phyloP scores from a whole-genome alignment of 2,888 invertebrate genomes.

The Tenthredo notha region DNA sequence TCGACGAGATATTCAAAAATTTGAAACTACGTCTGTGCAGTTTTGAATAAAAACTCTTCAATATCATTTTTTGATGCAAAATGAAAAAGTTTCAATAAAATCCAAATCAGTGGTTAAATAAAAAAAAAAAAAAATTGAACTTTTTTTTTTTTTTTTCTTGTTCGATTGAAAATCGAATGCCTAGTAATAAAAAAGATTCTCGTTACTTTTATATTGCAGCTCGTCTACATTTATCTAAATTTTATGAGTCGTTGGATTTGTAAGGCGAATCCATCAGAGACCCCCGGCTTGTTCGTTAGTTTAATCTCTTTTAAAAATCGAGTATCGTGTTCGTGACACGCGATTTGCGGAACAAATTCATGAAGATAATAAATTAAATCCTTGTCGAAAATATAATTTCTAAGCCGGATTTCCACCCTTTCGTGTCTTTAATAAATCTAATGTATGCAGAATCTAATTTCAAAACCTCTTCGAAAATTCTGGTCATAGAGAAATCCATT shows the following conservation, averaged over 20 bases:
- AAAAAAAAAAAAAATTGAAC: background rate
- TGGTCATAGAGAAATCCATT: background rate
- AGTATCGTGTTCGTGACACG: background rate
- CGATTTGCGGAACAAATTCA: background rate
- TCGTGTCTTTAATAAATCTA: slow-evolving; percentile 24
- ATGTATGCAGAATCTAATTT: slow-evolving; percentile 32
- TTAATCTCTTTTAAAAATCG: slow-evolving; percentile 8
- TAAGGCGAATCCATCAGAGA: background rate
- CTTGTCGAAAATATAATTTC: slow-evolving; percentile 20
- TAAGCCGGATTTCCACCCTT: background rate
- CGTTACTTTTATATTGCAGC: background rate
- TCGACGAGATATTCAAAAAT: background rate
- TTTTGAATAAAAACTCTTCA: too few relatives aligned
- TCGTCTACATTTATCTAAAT: slow-evolving; percentile 20
- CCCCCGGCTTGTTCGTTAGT: background rate
- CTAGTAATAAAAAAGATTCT: background rate
- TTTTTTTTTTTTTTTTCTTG: background rate
- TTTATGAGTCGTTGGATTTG: slow-evolving; percentile 6
- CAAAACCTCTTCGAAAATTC: slow-evolving; percentile 8
- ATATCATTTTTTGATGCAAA: too few relatives aligned
- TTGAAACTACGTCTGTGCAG: background rate
- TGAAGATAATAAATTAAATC: background rate
- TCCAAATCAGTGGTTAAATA: background rate
- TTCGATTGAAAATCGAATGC: background rate
- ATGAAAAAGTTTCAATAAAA: background rate